These are phyloP conservation scores for Nipponia nippon DNA, from an alignment of 2,113 vertebrate species.

Conservation along the genomic window DNA sequence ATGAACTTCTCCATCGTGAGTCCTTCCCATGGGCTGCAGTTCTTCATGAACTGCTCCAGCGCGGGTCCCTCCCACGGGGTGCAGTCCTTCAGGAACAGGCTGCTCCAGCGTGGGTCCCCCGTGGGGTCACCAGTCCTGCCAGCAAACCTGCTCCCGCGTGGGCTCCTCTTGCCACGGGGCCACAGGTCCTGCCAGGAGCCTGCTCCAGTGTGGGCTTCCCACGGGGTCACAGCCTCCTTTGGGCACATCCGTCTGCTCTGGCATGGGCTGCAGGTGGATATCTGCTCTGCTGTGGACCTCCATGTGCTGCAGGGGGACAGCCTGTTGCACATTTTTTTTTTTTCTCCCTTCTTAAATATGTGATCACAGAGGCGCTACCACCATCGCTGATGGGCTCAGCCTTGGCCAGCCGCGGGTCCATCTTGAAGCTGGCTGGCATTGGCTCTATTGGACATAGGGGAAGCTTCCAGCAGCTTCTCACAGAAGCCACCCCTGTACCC, in stretches of 20 bases:
- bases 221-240: neutral
- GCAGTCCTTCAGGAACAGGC: too few relatives aligned
- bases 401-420: neutral
- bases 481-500: neutral
- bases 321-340: neutral
- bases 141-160: too few relatives aligned
- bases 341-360: neutral
- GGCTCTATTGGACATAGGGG: neutral
- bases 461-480: neutral
- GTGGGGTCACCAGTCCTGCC: too few relatives aligned
- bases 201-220: too few relatives aligned
- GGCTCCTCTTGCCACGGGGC: too few relatives aligned
- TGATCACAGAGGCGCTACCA: neutral
- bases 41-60: too few relatives aligned
- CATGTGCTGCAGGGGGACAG: neutral
- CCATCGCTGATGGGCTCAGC: rapidly evolving
- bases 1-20: too few relatives aligned
- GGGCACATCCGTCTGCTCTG: neutral
- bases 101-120: too few relatives aligned
- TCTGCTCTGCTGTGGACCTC: neutral
- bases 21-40: too few relatives aligned
- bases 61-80: too few relatives aligned
- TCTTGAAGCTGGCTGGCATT: neutral
- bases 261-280: neutral
- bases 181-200: neutral